Percentiles rank a stretch among this genome's conserved stretches.
These are phyloP conservation scores for Pristionchus fissidentatus DNA, from an alignment of 2,888 invertebrate species.

Conservation along the genomic window DNA sequence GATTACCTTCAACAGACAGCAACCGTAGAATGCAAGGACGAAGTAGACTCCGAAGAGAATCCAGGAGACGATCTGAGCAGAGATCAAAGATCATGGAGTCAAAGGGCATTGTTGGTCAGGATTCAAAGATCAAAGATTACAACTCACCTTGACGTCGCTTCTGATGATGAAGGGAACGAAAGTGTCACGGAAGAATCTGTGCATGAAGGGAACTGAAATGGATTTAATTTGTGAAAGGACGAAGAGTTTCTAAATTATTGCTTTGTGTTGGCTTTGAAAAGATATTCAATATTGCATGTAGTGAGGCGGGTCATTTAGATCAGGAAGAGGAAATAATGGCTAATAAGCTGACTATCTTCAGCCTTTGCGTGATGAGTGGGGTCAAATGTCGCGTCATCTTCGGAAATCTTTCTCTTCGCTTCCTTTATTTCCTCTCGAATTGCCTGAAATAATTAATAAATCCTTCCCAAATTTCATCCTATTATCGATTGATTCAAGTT, in stretches of 20 bases:
- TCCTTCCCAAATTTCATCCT: too few species aligned
- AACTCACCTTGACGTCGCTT: slow-evolving; percentile 63
- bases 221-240: neutral
- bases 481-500: neutral
- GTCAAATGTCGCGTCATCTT: slow-evolving; percentile 35
- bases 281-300: too few species aligned
- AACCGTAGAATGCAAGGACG: slow-evolving; percentile 71
- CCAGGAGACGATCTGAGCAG: slow-evolving; percentile 56
- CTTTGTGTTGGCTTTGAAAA: too few species aligned
- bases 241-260: neutral
- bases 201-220: slow-evolving; percentile 72
- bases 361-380: slow-evolving; percentile 60
- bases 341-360: slow-evolving; percentile 55
- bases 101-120: neutral
- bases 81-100: slow-evolving; percentile 30
- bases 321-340: too few species aligned
- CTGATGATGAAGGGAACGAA: slow-evolving; percentile 71
- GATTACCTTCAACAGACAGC: slow-evolving; percentile 64
- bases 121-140: neutral
- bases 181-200: slow-evolving; percentile 69
- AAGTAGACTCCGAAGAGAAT: slow-evolving; percentile 69
- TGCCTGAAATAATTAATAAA: too few species aligned
- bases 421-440: slow-evolving; percentile 23
- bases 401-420: slow-evolving; percentile 26
- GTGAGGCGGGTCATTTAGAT: neutral